phyloP scores from a whole-genome alignment of 2,113 vertebrate species.

The Papio anubis region DNA sequence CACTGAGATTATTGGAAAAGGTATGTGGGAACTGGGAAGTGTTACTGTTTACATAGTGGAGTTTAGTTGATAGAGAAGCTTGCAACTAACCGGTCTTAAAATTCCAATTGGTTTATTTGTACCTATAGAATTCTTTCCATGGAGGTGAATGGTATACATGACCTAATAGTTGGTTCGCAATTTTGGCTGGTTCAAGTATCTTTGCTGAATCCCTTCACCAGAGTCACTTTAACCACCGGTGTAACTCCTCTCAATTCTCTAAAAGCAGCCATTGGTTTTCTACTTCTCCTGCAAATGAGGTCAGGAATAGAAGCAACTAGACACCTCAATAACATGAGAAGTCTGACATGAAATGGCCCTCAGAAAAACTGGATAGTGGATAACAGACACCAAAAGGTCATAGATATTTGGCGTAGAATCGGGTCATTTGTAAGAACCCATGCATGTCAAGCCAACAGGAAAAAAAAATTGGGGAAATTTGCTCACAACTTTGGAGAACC shows the following conservation, averaged over 20 bases:
- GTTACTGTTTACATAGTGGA: neutral
- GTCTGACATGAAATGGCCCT: constrained; percentile 31
- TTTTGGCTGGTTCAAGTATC: neutral
- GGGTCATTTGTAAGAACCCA: constrained; percentile 48
- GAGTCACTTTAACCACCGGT: neutral
- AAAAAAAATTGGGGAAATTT: constrained; percentile 36
- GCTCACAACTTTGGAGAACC: constrained; percentile 60
- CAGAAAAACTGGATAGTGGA: constrained; percentile 65
- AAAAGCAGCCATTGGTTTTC: neutral
- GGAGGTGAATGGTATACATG: neutral
- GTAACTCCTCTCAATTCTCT: neutral
- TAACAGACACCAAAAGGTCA: constrained; percentile 69
- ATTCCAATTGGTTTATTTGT: neutral
- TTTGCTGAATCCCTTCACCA: neutral
- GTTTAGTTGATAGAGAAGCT: neutral
- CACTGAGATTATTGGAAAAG: neutral
- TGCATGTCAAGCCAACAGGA: constrained; percentile 58
- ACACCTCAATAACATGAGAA: constrained; percentile 65
- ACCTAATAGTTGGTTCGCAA: neutral
- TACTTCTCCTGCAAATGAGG: neutral
- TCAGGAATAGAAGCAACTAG: constrained; percentile 58
- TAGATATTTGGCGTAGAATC: constrained; percentile 64
- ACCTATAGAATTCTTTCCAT: neutral
- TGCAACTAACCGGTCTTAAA: neutral
- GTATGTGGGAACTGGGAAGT: neutral